A percentile compares a stretch with the other conserved stretches of the same genome.
Conservation (phyloP, 1,140 invertebrate genomes). For the Medauroidea extradentata region DNA sequence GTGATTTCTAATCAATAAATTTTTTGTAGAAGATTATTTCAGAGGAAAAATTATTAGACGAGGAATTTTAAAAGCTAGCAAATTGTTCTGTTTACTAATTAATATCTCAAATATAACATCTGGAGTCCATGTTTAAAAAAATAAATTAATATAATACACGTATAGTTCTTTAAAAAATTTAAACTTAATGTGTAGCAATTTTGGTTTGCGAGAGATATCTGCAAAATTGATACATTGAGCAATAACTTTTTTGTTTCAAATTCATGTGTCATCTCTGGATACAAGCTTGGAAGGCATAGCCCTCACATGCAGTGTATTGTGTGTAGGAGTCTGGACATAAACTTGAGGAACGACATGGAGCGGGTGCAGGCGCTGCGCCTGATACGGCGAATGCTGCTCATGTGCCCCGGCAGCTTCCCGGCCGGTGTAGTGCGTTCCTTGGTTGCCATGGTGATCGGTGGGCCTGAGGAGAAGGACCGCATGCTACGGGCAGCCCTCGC, state of each 20-base stretch:
- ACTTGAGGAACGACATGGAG: slow-evolving; percentile 80
- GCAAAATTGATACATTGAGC: not conserved
- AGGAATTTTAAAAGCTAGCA: too few relatives aligned
- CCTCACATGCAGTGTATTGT: not conserved
- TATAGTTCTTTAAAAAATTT: too few relatives aligned
- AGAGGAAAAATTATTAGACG: too few relatives aligned
- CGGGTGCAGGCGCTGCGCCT: slow-evolving; percentile 84
- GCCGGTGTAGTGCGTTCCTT: slow-evolving; percentile 64
- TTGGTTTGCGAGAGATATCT: too few relatives aligned
- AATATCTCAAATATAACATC: too few relatives aligned
- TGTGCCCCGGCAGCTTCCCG: slow-evolving; percentile 62
- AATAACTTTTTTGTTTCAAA: not conserved
- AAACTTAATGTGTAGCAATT: too few relatives aligned
- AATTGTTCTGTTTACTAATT: too few relatives aligned
- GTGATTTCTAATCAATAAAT: too few relatives aligned
- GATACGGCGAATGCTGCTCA: slow-evolving; percentile 62
- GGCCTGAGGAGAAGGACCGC: slow-evolving; percentile 66
- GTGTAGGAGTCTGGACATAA: slow-evolving; percentile 72
- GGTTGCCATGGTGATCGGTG: slow-evolving; percentile 75
- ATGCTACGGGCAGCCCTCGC: slow-evolving; percentile 77
- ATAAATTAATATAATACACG: too few relatives aligned
- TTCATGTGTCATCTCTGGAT: not conserved
- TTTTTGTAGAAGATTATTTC: too few relatives aligned
- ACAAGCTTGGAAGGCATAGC: too few relatives aligned
- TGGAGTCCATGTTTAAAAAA: too few relatives aligned